Evolutionary conservation across 2,888 invertebrate species (phyloP), one percentile per base, ranked within the genome.

Genomic region (Lumbricus terrestris): DNA sequence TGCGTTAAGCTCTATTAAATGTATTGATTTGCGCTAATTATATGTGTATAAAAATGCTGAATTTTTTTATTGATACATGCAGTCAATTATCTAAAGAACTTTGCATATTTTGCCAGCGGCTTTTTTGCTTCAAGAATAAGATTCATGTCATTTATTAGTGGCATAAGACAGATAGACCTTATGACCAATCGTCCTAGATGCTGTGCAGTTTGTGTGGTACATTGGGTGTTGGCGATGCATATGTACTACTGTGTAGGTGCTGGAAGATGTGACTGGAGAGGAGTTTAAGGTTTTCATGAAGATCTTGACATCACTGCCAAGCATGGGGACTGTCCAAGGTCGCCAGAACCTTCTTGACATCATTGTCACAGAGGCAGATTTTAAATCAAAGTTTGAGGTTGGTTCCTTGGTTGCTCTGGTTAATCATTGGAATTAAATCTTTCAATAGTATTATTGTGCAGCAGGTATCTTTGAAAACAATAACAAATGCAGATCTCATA

Each of bases 221-320:
- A 13, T 82, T 34, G 88, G 35, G n/a, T 88, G 42, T 40, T 34
- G n/a, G 20, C 16, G 33, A 42, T 20, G 90, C 91, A 8, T 40
- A 15, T 40, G 40, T 40, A 6, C 3, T 34, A 16, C 47, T 89
- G 35, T 42, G 23, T 91, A 95, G 95, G 94, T 95, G 42, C 92
- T 96, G 91, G 93, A 94, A 90, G 97, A 98, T 96, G 97, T 98
- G 42, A 97, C 97, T 29, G 97, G 97, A 54, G 97, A 97, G 93
- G 98, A 99, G 95, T 98, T 98, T 95, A 97, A 97, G 93, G 96
- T 97, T 91, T 96, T 98, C 91, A 97, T 99, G 97, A 97, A 97
- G 88, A 96, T 98, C 92, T 95, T 99, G 93, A 96, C 97, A 42
- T 96, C 97, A 95, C 97, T 98, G 20, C 97, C 97, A 94, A 96